Conservation (phyloP, 1,140 invertebrate genomes). For the Sitodiplosis mosellana region DNA sequence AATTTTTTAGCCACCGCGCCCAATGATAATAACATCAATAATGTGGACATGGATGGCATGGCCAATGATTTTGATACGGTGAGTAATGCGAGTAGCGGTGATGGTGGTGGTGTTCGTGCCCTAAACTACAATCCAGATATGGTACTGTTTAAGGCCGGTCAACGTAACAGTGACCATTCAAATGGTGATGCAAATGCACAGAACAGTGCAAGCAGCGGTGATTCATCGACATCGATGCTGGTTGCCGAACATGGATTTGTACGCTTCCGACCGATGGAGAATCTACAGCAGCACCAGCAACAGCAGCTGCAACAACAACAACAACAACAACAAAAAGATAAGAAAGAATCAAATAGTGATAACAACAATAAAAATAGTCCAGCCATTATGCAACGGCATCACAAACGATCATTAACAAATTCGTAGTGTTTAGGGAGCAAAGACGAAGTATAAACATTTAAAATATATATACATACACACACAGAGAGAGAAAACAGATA, state of each 20-base stretch:
- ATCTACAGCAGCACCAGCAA: no score
- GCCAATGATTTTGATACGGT: neutral
- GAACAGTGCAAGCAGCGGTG: conserved; percentile 6
- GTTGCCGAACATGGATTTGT: conserved; percentile 73
- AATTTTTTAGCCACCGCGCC: neutral
- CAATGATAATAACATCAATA: neutral
- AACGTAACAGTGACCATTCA: neutral
- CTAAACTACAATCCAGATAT: neutral
- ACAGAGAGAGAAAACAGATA: no score
- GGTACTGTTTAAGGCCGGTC: neutral
- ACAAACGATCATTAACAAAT: no score
- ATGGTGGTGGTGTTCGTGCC: conserved; percentile 1
- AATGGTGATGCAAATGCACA: conserved; percentile 3
- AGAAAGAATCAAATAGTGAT: no score
- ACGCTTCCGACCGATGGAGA: conserved; percentile 50
- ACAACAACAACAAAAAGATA: no score
- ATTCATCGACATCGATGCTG: conserved; percentile 35
- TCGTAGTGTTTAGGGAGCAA: no score
- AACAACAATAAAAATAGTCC: no score
- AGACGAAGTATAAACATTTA: no score
- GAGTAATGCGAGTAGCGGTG: neutral
- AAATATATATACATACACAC: no score
- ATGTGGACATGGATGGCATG: neutral
- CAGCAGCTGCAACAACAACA: no score
- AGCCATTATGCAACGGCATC: no score